A percentile compares a stretch with the other conserved stretches of the same genome.
Evolutionary conservation across 2,113 vertebrate species (phyloP).

Genomic region (Tyrannus savana): DNA sequence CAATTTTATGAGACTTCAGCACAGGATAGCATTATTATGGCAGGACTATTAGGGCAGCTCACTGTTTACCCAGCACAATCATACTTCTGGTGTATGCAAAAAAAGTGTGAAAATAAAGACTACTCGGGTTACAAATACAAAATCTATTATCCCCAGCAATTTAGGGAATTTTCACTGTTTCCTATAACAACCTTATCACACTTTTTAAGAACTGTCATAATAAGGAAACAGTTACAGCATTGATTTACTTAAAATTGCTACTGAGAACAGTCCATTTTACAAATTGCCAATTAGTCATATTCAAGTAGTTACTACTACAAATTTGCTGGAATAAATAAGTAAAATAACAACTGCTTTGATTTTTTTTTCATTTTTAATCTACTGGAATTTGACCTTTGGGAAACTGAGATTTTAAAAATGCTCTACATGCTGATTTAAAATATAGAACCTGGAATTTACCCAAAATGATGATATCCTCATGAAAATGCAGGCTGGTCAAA

Average conservation of each 20-base stretch:
- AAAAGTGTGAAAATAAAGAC: conserved; percentile 11
- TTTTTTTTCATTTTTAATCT: conserved; percentile 26
- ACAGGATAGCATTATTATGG: background rate
- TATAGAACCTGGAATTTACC: conserved; percentile 18
- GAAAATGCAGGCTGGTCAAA: conserved; percentile 37
- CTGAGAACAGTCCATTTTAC: conserved; percentile 34
- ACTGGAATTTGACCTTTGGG: conserved; percentile 6
- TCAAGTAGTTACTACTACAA: background rate
- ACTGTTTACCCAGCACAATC: background rate
- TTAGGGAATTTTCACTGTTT: conserved; percentile 17
- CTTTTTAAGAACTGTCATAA: conserved; percentile 51
- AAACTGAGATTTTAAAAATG: conserved; percentile 28
- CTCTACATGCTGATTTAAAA: background rate
- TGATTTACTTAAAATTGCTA: conserved; percentile 22
- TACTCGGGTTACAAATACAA: conserved; percentile 18
- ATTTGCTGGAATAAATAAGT: background rate
- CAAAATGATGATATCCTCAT: conserved; percentile 5
- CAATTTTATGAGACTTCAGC: background rate
- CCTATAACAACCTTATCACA: conserved; percentile 36
- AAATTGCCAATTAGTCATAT: conserved; percentile 22
- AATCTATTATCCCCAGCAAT: background rate
- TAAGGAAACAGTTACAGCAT: conserved; percentile 29
- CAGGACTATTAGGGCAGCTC: background rate
- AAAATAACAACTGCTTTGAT: background rate
- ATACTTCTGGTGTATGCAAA: background rate